Evolutionary conservation across 2,888 invertebrate species (phyloP).

Genomic region (Criorhina ranunculi): DNA sequence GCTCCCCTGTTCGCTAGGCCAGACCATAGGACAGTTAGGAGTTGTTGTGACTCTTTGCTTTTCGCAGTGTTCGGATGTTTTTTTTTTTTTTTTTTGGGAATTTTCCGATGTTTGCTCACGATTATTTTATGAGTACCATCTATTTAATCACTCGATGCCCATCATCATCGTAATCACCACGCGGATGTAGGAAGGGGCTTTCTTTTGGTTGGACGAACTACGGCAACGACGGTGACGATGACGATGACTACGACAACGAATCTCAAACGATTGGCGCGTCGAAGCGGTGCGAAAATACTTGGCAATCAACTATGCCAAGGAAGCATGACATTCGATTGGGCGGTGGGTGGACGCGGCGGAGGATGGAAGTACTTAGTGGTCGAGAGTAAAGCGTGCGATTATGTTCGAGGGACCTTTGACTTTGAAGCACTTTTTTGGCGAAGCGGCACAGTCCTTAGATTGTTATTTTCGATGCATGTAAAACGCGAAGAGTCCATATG

Average conservation of each 20-base stretch:
- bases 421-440: conserved; percentile 61
- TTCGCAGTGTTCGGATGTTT: background rate
- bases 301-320: conserved; percentile 58
- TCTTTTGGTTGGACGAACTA: conserved; percentile 22
- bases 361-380: conserved; percentile 48
- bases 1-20: background rate
- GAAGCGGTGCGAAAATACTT: conserved; percentile 70
- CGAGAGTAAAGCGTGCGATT: conserved; percentile 62
- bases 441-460: conserved; percentile 56
- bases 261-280: conserved; percentile 37
- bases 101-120: conserved; percentile 69
- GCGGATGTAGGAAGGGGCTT: conserved; percentile 66
- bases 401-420: conserved; percentile 70
- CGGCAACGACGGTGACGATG: background rate
- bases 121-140: conserved; percentile 76
- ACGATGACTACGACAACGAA: conserved; percentile 23
- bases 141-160: conserved; percentile 76
- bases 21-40: conserved; percentile 2
- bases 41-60: too few relatives aligned
- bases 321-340: conserved; percentile 69
- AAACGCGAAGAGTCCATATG: conserved; percentile 12
- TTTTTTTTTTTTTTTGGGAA: conserved; percentile 33
- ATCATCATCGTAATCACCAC: conserved; percentile 70
- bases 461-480: conserved; percentile 35
- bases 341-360: conserved; percentile 46